Percentiles rank a stretch among this genome's conserved stretches.
phyloP scores from a whole-genome alignment of 2,888 invertebrate species.

The Drosophila meridionalis region DNA sequence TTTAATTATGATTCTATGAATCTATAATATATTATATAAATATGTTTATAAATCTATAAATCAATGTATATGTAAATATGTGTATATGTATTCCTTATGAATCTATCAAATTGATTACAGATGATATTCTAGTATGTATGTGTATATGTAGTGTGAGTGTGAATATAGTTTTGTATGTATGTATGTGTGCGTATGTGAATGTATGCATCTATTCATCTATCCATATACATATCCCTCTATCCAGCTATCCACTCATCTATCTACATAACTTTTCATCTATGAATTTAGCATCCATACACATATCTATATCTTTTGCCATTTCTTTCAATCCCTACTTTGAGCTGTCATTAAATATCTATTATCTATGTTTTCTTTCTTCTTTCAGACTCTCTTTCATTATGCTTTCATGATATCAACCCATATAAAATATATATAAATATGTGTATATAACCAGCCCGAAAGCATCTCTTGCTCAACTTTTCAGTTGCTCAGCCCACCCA shows the following conservation, averaged over 20 bases:
- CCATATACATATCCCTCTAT: background rate
- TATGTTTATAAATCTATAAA: too few species aligned
- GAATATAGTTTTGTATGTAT: background rate
- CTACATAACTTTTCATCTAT: background rate
- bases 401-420: background rate
- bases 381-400: background rate
- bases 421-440: background rate
- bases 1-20: too few species aligned
- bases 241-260: background rate
- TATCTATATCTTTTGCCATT: background rate
- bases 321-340: too few species aligned
- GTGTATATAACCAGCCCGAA: background rate
- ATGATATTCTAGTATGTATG: background rate
- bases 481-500: background rate
- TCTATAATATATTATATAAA: too few species aligned
- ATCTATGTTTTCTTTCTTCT: background rate
- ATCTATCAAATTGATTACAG: too few species aligned
- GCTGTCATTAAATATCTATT: background rate
- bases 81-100: too few species aligned
- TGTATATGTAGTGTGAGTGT: background rate
- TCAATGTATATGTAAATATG: too few species aligned
- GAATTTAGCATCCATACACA: background rate
- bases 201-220: background rate
- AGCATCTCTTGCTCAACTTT: background rate
- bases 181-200: background rate